These are phyloP conservation scores for Chironomus tentans DNA, from an alignment of 2,888 invertebrate genomes.

Conservation along the genomic window DNA sequence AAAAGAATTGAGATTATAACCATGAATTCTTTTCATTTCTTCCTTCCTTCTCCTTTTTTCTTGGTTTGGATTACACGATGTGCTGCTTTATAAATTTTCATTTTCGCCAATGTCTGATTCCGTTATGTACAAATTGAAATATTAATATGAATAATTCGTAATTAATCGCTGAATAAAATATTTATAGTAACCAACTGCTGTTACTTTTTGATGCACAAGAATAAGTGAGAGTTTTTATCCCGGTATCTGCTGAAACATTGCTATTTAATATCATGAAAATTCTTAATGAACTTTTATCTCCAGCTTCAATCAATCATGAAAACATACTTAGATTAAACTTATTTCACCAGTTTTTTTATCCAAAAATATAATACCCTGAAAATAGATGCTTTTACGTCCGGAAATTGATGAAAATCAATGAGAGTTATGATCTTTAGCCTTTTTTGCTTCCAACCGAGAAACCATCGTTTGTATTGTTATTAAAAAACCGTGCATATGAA, in stretches of 20 bases:
- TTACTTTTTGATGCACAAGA: neutral
- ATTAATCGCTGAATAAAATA: neutral
- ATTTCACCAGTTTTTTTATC: too few relatives aligned
- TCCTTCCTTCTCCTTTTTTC: neutral
- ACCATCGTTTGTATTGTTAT: neutral
- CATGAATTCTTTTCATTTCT: neutral
- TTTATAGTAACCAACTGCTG: neutral
- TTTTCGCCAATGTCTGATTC: slow-evolving; percentile 2
- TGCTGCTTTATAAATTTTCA: slow-evolving; percentile 5
- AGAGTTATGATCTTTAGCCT: slow-evolving; percentile 15
- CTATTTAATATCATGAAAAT: too few relatives aligned
- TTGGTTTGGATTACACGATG: neutral
- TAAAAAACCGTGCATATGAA: neutral
- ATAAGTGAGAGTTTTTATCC: neutral
- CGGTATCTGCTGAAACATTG: neutral
- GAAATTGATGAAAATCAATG: slow-evolving; percentile 16
- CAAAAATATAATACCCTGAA: neutral
- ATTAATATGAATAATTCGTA: slow-evolving; percentile 17
- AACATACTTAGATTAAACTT: too few relatives aligned
- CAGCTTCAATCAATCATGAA: neutral
- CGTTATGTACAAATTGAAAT: slow-evolving; percentile 25
- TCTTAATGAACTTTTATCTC: neutral
- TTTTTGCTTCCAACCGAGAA: neutral
- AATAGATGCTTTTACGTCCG: neutral
- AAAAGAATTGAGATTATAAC: neutral